Evolutionary conservation across 1,140 invertebrate genomes (phyloP).

Genomic region (Panagrolaimus sp.): DNA sequence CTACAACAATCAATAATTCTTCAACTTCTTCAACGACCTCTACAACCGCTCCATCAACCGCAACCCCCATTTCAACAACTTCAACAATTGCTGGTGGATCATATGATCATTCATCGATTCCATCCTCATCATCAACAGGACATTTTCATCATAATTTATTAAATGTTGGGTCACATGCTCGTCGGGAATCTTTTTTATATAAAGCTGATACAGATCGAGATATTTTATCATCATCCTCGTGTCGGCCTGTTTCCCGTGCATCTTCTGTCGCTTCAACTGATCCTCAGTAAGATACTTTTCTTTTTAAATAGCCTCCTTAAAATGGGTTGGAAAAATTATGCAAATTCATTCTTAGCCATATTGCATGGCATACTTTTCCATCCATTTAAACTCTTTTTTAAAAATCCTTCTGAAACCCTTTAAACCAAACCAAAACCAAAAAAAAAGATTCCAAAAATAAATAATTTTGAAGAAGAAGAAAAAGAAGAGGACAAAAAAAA

Average conservation of each 20-base stretch:
- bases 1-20: not conserved
- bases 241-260: slow-evolving; percentile 49
- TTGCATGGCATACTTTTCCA: too few relatives aligned
- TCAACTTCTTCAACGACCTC: not conserved
- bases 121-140: slow-evolving; percentile 19
- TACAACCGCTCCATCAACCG: not conserved
- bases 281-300: slow-evolving; percentile 12
- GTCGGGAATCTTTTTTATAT: slow-evolving; percentile 53
- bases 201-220: slow-evolving; percentile 16
- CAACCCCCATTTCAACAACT: not conserved
- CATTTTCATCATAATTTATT: slow-evolving; percentile 22
- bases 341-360: too few relatives aligned
- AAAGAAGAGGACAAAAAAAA: too few relatives aligned
- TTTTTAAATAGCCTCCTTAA: not conserved
- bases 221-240: slow-evolving; percentile 16
- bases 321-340: not conserved
- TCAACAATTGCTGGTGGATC: not conserved
- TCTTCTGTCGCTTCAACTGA: slow-evolving; percentile 46
- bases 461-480: too few relatives aligned
- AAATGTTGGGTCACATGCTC: slow-evolving; percentile 25
- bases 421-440: too few relatives aligned
- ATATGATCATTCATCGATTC: not conserved
- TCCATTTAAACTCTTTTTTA: too few relatives aligned
- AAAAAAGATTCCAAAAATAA: too few relatives aligned
- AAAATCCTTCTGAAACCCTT: too few relatives aligned